Evolutionary conservation across 2,888 invertebrate species (phyloP).

Genomic region (Opisthograptis luteolata): DNA sequence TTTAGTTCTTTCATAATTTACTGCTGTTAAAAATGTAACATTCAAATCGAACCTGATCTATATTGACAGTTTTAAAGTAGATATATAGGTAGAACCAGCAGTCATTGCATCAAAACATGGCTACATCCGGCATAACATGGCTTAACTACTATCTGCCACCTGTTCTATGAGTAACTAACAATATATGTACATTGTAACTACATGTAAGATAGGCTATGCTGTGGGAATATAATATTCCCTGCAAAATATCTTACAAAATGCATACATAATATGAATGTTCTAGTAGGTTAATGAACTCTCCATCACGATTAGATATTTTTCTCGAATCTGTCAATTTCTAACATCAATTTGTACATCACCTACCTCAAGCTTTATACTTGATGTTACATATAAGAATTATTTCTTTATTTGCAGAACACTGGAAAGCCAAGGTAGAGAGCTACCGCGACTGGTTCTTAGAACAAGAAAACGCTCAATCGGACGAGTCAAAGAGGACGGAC

Average conservation of each 20-base stretch:
- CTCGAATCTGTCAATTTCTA: neutral
- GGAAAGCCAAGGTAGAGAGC: conserved; percentile 65
- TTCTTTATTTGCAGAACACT: conserved; percentile 45
- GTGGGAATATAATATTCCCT: no score
- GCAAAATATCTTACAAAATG: no score
- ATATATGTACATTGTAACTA: neutral
- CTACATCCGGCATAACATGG: conserved; percentile 8
- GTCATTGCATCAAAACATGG: conserved; percentile 11
- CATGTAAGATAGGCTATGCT: no score
- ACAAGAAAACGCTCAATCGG: conserved; percentile 64
- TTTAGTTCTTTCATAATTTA: no score
- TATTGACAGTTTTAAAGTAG: no score
- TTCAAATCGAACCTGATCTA: neutral
- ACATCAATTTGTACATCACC: neutral
- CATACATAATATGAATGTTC: neutral
- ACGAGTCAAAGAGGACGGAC: conserved; percentile 80
- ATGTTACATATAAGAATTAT: neutral
- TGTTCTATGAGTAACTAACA: neutral
- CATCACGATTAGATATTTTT: conserved; percentile 8
- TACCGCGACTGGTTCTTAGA: conserved; percentile 51
- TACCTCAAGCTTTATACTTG: neutral
- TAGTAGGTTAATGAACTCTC: conserved; percentile 7
- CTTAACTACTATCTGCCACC: neutral
- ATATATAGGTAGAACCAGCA: neutral
- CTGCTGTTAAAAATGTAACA: no score